Evolutionary conservation across 2,888 invertebrate species (phyloP).

Genomic region (Osmoderma eremita): DNA sequence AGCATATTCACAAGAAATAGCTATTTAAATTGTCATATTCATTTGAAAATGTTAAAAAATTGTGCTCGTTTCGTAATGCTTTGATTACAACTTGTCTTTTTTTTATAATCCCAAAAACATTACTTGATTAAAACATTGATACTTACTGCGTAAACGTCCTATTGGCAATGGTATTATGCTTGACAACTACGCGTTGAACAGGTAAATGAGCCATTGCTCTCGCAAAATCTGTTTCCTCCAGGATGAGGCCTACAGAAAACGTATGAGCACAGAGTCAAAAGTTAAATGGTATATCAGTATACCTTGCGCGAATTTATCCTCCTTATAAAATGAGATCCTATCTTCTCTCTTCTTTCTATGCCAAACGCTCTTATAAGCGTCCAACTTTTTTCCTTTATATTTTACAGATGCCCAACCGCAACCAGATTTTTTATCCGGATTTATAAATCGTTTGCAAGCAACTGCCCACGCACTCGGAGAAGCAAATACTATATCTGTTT

Average conservation of each 20-base stretch:
- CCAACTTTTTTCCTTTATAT: constrained; percentile 87
- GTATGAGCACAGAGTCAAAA: neutral
- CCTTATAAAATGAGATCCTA: constrained; percentile 55
- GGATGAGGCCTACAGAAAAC: constrained; percentile 5
- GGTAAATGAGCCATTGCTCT: constrained; percentile 54
- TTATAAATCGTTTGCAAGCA: constrained; percentile 89
- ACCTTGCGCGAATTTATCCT: constrained; percentile 48
- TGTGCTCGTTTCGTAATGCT: no score
- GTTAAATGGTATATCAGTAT: neutral
- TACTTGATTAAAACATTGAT: neutral
- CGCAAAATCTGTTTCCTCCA: constrained; percentile 25
- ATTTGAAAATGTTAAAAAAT: no score
- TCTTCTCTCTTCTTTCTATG: constrained; percentile 71
- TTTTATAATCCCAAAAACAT: no score
- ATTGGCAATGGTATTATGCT: constrained; percentile 80
- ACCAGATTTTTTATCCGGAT: constrained; percentile 90
- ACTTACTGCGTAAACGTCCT: constrained; percentile 82
- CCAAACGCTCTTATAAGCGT: constrained; percentile 88
- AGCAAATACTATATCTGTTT: constrained; percentile 86
- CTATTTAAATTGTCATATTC: no score
- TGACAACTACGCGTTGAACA: constrained; percentile 74
- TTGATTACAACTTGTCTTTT: no score
- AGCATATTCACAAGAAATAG: no score
- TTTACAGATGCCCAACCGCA: constrained; percentile 95
- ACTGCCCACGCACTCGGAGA: constrained; percentile 95